Percentiles rank a stretch among this genome's conserved stretches.
Evolutionary conservation across 2,797 vertebrate genomes (phyloP).

Genomic region (Macroramphosus scolopax): DNA sequence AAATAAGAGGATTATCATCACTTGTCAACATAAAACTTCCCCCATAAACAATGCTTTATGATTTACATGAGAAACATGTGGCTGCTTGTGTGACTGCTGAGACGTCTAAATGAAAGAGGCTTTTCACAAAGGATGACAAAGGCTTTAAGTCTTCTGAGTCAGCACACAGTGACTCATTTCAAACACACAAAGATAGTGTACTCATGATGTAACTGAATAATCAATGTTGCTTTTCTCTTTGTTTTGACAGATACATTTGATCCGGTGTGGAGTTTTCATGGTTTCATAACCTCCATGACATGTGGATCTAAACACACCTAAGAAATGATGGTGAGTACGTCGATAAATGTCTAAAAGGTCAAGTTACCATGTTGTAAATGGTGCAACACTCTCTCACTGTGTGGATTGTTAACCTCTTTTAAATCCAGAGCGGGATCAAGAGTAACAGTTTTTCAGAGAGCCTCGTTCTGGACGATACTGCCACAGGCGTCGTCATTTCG

Average conservation of each 20-base stretch:
- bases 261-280: slow-evolving; percentile 3
- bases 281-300: slow-evolving; percentile 45
- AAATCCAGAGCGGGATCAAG: slow-evolving; percentile 50
- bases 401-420: not conserved
- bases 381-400: not conserved
- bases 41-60: too few relatives aligned
- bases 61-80: too few relatives aligned
- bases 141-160: too few relatives aligned
- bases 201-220: not conserved
- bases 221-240: slow-evolving; percentile 6
- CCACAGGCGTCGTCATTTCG: slow-evolving; percentile 41
- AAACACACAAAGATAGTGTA: not conserved
- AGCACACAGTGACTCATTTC: too few relatives aligned
- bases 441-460: slow-evolving; percentile 46
- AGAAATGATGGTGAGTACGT: slow-evolving; percentile 68
- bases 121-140: too few relatives aligned
- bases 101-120: too few relatives aligned
- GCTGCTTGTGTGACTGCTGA: too few relatives aligned
- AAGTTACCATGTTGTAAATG: too few relatives aligned
- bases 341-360: too few relatives aligned
- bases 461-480: slow-evolving; percentile 55
- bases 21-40: too few relatives aligned
- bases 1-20: too few relatives aligned
- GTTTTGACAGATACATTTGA: slow-evolving; percentile 29
- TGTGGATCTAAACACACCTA: slow-evolving; percentile 56